Evolutionary conservation across 2,797 vertebrate species (phyloP), one percentile per base, ranked within the genome.

Genomic region (Pempheris klunzingeri): DNA sequence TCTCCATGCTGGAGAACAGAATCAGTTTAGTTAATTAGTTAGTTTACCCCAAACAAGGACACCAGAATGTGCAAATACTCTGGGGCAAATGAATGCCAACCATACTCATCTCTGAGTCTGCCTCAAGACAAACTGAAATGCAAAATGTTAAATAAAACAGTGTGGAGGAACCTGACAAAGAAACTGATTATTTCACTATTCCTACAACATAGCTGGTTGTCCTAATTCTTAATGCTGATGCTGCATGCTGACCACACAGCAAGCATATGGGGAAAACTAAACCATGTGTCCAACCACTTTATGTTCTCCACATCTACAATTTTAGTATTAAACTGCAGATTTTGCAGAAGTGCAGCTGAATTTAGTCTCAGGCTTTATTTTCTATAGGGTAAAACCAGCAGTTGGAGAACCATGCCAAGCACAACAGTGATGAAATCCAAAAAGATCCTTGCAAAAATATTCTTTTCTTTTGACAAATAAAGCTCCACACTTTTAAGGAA

Each of bases 381-480:
- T 77, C 43, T 75, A 55, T 49, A 62, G 63, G 52, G 24, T 60
- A 17, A 81, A 84, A 77, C 76, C 83, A 88, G 81, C 83, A 89
- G 84, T 81, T 81, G 60, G 71, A 55, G 71, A 72, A 78, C 34
- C 43, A 70, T 24, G 80, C 75, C 62, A 60, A 74, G 71, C 62
- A 77, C 83, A 89, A 85, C 50, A 8, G 26, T 43, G 34, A 78
- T 69, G 61, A 80, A 82, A 88, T 85, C 50, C 72, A 43, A 43
- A 70, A 80, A 68, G 73, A 88, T 84, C 70, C 71, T 57, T 59
- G 47, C 59, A 77, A 86, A 89, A 80, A 77, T 61, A 76, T 14
- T 44, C 41, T 39, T 69, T 71, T 58, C 79, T 50, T 81, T 81
- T 53, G 28, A 81, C 80, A 86, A 92, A 92, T 86, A 90, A 87